Conservation (phyloP, 1,140 invertebrate species). For the Psilanteris sp. region DNA sequence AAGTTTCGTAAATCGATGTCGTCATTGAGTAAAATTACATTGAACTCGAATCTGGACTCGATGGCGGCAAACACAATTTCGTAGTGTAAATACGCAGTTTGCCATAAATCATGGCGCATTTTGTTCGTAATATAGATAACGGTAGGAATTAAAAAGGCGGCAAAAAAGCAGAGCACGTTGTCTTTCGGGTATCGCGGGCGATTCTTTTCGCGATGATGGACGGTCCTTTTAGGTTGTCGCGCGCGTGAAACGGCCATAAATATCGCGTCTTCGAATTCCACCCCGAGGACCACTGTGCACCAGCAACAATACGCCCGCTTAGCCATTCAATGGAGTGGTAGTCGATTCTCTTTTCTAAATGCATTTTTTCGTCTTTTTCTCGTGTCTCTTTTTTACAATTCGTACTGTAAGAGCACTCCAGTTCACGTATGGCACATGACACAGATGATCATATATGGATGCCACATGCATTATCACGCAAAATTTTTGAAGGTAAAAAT, state of each 20-base stretch:
- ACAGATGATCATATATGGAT: background rate
- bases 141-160: slow-evolving; percentile 51
- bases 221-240: slow-evolving; percentile 58
- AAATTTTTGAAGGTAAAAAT: too few relatives aligned
- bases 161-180: slow-evolving; percentile 44
- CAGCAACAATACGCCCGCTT: slow-evolving; percentile 65
- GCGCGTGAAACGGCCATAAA: slow-evolving; percentile 65
- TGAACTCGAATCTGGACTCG: slow-evolving; percentile 19
- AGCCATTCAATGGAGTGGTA: slow-evolving; percentile 64
- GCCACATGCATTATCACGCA: slow-evolving; percentile 5
- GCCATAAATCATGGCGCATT: slow-evolving; percentile 45
- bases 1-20: slow-evolving; percentile 18
- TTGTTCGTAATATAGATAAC: slow-evolving; percentile 54
- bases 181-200: slow-evolving; percentile 45
- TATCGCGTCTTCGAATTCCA: slow-evolving; percentile 63
- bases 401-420: slow-evolving; percentile 6
- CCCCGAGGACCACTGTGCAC: slow-evolving; percentile 28
- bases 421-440: slow-evolving; percentile 29
- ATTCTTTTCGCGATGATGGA: slow-evolving; percentile 62
- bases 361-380: slow-evolving; percentile 40
- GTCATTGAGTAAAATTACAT: too few relatives aligned
- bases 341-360: slow-evolving; percentile 62
- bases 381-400: slow-evolving; percentile 33
- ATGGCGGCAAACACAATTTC: slow-evolving; percentile 29
- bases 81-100: slow-evolving; percentile 30